Evolutionary conservation across 2,797 vertebrate genomes (phyloP).

Genomic region (Anguilla megastoma): DNA sequence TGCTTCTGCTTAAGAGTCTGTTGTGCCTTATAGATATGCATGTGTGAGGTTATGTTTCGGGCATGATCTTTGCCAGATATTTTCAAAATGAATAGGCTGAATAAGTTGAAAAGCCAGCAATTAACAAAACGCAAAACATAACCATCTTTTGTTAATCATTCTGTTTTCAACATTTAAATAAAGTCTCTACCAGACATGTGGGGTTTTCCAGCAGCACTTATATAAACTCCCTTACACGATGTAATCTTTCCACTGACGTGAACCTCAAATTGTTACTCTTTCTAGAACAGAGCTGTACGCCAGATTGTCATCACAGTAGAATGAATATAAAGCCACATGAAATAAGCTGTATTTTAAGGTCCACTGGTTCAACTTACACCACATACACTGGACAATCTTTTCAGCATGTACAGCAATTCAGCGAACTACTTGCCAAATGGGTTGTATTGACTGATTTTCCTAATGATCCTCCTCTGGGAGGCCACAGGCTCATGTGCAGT

Average conservation of each 20-base stretch:
- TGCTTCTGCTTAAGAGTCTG: slow-evolving; percentile 51
- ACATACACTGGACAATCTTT: slow-evolving; percentile 57
- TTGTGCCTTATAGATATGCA: neutral
- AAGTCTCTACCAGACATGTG: neutral
- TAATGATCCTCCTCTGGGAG: slow-evolving; percentile 71
- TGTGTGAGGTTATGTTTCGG: slow-evolving; percentile 2
- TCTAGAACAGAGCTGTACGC: slow-evolving; percentile 43
- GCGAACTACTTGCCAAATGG: slow-evolving; percentile 62
- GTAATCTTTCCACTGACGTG: slow-evolving; percentile 51
- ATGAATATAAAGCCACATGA: slow-evolving; percentile 44
- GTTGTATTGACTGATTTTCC: slow-evolving; percentile 71
- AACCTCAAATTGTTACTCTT: slow-evolving; percentile 48
- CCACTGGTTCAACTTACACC: slow-evolving; percentile 57
- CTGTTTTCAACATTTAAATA: neutral
- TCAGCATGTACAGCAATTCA: slow-evolving; percentile 48
- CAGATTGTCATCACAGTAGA: slow-evolving; percentile 49
- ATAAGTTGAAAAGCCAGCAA: neutral
- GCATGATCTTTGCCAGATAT: slow-evolving; percentile 23
- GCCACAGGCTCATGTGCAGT: slow-evolving; percentile 55
- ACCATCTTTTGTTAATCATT: neutral
- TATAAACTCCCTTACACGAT: neutral
- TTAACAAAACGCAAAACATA: neutral
- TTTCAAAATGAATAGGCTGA: slow-evolving; percentile 23
- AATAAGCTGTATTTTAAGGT: slow-evolving; percentile 47
- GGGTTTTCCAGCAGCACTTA: neutral